These are phyloP conservation scores for Microchirus variegatus DNA, from an alignment of 2,797 vertebrate genomes.

Conservation along the genomic window DNA sequence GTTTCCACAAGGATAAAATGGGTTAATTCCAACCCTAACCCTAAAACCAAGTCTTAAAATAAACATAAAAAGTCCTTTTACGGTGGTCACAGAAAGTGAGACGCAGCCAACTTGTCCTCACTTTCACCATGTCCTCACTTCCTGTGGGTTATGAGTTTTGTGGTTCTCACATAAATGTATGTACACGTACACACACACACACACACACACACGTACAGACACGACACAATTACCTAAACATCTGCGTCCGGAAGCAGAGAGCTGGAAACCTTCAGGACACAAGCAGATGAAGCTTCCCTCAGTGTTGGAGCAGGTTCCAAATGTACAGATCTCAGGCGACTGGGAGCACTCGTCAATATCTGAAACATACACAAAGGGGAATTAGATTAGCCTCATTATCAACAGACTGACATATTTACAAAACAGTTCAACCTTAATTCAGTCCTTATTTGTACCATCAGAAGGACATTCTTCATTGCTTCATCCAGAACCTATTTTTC, in stretches of 20 bases:
- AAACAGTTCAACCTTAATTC: too few relatives aligned
- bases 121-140: too few relatives aligned
- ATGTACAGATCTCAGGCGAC: constrained; percentile 89
- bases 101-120: too few relatives aligned
- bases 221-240: constrained; percentile 87
- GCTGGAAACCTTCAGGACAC: constrained; percentile 91
- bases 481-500: constrained; percentile 4
- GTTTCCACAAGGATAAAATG: too few relatives aligned
- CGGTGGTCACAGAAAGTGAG: too few relatives aligned
- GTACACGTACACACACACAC: constrained; percentile 28
- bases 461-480: not conserved
- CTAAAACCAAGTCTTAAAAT: too few relatives aligned
- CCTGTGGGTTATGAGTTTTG: too few relatives aligned
- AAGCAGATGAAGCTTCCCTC: constrained; percentile 92
- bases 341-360: constrained; percentile 95
- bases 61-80: too few relatives aligned
- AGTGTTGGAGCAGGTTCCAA: constrained; percentile 93
- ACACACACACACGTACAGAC: constrained; percentile 22
- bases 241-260: constrained; percentile 89
- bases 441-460: too few relatives aligned
- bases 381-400: constrained; percentile 3
- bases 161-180: too few relatives aligned
- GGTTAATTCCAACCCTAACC: too few relatives aligned
- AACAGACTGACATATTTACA: not conserved
- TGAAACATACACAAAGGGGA: constrained; percentile 73